Evolutionary conservation across 1,140 invertebrate genomes (phyloP).

Genomic region (Brachionus sp.): DNA sequence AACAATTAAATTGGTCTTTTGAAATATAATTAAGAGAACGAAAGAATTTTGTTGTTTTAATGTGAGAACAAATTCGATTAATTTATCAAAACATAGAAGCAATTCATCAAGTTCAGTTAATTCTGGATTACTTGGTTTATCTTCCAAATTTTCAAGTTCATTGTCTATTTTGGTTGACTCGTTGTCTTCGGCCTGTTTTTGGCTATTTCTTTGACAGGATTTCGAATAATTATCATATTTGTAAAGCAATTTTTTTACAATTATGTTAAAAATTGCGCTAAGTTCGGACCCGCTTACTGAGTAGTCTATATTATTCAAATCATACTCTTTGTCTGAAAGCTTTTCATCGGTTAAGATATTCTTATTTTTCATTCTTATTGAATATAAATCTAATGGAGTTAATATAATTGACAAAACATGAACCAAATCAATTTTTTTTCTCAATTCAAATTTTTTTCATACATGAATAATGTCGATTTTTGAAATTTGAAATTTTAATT

Average conservation of each 20-base stretch:
- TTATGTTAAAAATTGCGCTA: not conserved
- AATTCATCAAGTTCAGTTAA: not conserved
- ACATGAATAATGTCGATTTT: not conserved
- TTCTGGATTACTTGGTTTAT: not conserved
- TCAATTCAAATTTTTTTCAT: not conserved
- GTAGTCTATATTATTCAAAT: not conserved
- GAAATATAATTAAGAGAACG: not conserved
- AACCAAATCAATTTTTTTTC: not conserved
- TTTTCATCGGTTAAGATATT: not conserved
- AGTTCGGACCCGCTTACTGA: not conserved
- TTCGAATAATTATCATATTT: constrained; percentile 29
- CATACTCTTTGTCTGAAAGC: not conserved
- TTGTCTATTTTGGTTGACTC: not conserved
- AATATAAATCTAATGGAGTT: not conserved
- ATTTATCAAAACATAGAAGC: not conserved
- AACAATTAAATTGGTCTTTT: not conserved
- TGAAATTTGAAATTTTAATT: not conserved
- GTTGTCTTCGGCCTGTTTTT: not conserved
- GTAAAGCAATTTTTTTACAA: not conserved
- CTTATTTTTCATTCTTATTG: not conserved
- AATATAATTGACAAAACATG: not conserved
- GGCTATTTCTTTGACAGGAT: not conserved
- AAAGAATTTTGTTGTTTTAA: constrained; percentile 17
- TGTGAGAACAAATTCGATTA: not conserved
- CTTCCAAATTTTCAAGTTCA: not conserved